phyloP scores from a whole-genome alignment of 2,797 vertebrate genomes.

The Cossypha niveicapilla region DNA sequence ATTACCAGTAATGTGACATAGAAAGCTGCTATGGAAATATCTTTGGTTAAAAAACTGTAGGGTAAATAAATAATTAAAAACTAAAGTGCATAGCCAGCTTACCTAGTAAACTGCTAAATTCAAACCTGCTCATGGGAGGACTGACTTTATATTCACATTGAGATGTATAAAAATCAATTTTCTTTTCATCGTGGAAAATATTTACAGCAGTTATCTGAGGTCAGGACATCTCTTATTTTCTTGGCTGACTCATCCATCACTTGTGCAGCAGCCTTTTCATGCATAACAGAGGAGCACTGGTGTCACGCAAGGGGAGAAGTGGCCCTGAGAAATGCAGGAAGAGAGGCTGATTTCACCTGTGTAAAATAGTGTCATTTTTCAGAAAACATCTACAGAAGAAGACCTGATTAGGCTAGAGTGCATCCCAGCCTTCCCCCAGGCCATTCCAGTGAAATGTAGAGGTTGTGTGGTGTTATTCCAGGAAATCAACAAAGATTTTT shows the following conservation, averaged over 20 bases:
- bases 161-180: not conserved
- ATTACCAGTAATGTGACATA: not conserved
- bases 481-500: not conserved
- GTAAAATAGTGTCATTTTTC: not conserved
- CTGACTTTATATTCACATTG: not conserved
- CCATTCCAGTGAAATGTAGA: not conserved
- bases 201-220: not conserved
- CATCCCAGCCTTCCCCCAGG: not conserved
- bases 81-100: not conserved
- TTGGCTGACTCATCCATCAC: not conserved
- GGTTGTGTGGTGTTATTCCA: not conserved
- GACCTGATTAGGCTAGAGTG: not conserved
- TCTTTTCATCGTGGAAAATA: not conserved
- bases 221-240: not conserved
- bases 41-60: not conserved
- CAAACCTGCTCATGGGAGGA: not conserved
- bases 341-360: not conserved
- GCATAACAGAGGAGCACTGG: not conserved
- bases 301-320: conserved; percentile 18
- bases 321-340: not conserved
- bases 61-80: conserved; percentile 11
- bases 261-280: not conserved
- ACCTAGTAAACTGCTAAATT: not conserved
- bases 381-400: conserved; percentile 11
- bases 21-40: conserved; percentile 20